A percentile compares a stretch with the other conserved stretches of the same genome.
These are phyloP conservation scores for Julus scandinavius DNA, from an alignment of 2,888 invertebrate genomes.

Conservation along the genomic window DNA sequence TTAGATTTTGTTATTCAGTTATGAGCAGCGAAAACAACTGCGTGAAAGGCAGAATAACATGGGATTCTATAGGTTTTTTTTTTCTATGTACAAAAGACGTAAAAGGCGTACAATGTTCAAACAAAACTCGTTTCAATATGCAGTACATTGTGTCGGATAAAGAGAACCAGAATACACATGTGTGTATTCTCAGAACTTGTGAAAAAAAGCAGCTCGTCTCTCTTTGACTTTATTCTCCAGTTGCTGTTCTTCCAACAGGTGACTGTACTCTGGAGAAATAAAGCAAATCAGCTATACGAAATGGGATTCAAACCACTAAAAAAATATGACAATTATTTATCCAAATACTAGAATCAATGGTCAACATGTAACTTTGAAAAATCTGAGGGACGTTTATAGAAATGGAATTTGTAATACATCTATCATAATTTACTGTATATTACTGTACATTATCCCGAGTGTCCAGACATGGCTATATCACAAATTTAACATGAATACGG, in stretches of 20 bases:
- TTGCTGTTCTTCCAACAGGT: neutral
- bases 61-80: neutral
- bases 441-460: no score
- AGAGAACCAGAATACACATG: neutral
- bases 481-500: no score
- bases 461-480: no score
- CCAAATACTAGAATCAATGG: no score
- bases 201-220: neutral
- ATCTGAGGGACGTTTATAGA: no score
- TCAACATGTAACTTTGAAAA: no score
- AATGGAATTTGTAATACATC: no score
- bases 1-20: conserved; percentile 20
- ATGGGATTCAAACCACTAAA: no score
- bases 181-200: neutral
- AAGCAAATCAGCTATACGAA: no score
- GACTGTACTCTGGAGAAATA: neutral
- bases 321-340: no score
- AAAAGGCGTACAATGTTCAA: conserved; percentile 21
- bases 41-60: neutral
- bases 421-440: no score
- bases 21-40: neutral
- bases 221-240: neutral
- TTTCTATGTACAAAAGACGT: conserved; percentile 14
- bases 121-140: conserved; percentile 5
- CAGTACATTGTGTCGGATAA: neutral